Percentiles rank a stretch among this genome's conserved stretches.
Conservation (phyloP, 1,140 invertebrate genomes). For the Heliothis virescens region DNA sequence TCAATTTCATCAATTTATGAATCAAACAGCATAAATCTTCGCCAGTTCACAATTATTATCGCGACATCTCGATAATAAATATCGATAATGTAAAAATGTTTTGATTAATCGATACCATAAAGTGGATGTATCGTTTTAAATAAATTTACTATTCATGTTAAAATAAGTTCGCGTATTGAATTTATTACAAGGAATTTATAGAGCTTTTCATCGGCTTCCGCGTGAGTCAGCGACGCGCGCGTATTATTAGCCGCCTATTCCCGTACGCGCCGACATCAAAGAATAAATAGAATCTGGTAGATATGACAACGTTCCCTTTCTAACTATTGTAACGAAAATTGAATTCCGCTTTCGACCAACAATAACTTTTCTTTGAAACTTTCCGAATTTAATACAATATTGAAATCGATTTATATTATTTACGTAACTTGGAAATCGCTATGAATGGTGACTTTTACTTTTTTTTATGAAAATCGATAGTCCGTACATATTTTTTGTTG, state of each 20-base stretch:
- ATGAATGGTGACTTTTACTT: constrained; percentile 34
- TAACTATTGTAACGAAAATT: constrained; percentile 23
- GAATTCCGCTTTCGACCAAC: constrained; percentile 16
- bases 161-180: constrained; percentile 55
- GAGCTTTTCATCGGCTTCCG: constrained; percentile 75
- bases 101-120: constrained; percentile 35
- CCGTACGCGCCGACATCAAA: constrained; percentile 50
- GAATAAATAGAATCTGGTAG: constrained; percentile 35
- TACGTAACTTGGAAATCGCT: constrained; percentile 12
- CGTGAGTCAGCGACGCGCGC: constrained; percentile 67
- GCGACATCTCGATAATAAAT: constrained; percentile 45
- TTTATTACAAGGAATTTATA: constrained; percentile 76
- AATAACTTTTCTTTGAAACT: constrained; percentile 4
- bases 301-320: constrained; percentile 31
- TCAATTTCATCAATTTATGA: constrained; percentile 32
- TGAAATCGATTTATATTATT: constrained; percentile 34
- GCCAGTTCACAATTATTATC: constrained; percentile 33
- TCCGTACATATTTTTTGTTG: not conserved
- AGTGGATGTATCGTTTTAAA: constrained; percentile 38
- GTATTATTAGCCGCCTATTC: constrained; percentile 80
- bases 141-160: constrained; percentile 7
- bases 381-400: constrained; percentile 17
- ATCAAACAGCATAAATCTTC: constrained; percentile 35
- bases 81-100: constrained; percentile 43
- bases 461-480: constrained; percentile 17